Percentiles rank a stretch among this genome's conserved stretches.
Evolutionary conservation across 2,797 vertebrate species (phyloP).

Genomic region (Gorsachius magnificus): DNA sequence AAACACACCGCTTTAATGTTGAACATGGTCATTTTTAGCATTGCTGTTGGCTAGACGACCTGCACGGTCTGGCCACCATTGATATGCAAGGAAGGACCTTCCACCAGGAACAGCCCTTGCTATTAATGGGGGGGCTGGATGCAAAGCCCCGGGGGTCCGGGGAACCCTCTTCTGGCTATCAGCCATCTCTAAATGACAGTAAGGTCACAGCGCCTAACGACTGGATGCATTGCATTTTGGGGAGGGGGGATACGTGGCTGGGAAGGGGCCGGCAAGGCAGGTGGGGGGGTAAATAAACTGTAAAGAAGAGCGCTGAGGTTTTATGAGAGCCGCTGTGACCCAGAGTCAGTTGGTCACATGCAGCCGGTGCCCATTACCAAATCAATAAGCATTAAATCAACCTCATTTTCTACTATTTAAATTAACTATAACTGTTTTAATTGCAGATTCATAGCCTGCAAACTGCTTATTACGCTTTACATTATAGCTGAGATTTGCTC

Average conservation of each 20-base stretch:
- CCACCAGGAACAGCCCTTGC: background rate
- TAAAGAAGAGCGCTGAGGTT: background rate
- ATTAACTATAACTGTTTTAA: slow-evolving; percentile 73
- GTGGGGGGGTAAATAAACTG: background rate
- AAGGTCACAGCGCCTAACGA: background rate
- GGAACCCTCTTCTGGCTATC: background rate
- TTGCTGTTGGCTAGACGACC: background rate
- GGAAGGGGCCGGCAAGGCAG: background rate
- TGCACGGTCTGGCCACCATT: background rate
- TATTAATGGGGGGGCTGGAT: background rate
- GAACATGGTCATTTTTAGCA: slow-evolving; percentile 39
- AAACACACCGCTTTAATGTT: slow-evolving; percentile 33
- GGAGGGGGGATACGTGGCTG: background rate
- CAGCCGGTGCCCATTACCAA: slow-evolving; percentile 56
- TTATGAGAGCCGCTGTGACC: slow-evolving; percentile 38
- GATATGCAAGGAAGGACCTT: background rate
- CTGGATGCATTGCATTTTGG: background rate
- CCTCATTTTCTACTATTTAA: slow-evolving; percentile 70
- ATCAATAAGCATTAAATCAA: slow-evolving; percentile 68
- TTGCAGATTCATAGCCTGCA: slow-evolving; percentile 68
- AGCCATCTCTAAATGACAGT: background rate
- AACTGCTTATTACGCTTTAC: slow-evolving; percentile 66
- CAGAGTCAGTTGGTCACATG: slow-evolving; percentile 54
- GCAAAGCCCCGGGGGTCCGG: background rate
- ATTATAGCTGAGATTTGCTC: slow-evolving; percentile 62